Evolutionary conservation across 2,113 vertebrate genomes (phyloP).

Genomic region (Alectura lathami): DNA sequence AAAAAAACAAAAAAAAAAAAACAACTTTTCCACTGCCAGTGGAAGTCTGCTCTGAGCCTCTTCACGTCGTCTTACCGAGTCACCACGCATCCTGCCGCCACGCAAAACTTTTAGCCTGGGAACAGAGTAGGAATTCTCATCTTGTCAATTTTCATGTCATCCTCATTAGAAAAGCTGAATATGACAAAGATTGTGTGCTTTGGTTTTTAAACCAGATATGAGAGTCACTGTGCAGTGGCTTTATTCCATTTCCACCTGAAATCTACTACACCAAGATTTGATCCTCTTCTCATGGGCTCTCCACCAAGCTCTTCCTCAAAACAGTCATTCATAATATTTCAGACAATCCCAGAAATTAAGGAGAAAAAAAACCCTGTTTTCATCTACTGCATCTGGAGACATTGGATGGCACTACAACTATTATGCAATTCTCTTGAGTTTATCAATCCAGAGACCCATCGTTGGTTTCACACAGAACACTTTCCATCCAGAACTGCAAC

Average conservation of each 20-base stretch:
- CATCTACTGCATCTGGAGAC: background rate
- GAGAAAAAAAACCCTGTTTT: background rate
- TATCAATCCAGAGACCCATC: background rate
- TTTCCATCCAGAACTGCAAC: too few species aligned
- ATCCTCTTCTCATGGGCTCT: background rate
- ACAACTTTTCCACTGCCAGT: background rate
- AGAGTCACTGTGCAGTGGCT: fast-evolving
- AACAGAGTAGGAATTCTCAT: background rate
- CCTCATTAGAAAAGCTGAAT: background rate
- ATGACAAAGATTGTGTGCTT: background rate
- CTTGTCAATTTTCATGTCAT: background rate
- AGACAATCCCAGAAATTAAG: background rate
- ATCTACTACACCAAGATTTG: background rate
- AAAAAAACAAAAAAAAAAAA: too few species aligned
- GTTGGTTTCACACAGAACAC: background rate
- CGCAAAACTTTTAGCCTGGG: background rate
- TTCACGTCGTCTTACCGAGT: background rate
- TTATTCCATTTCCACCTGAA: background rate
- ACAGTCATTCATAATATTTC: fast-evolving
- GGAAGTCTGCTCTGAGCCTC: background rate
- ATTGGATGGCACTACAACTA: background rate
- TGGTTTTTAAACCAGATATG: background rate
- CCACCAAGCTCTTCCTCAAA: background rate
- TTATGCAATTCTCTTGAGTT: background rate
- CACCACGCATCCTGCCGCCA: fast-evolving